Evolutionary conservation across 2,888 invertebrate genomes (phyloP).

Genomic region (Antheraea assamensis): DNA sequence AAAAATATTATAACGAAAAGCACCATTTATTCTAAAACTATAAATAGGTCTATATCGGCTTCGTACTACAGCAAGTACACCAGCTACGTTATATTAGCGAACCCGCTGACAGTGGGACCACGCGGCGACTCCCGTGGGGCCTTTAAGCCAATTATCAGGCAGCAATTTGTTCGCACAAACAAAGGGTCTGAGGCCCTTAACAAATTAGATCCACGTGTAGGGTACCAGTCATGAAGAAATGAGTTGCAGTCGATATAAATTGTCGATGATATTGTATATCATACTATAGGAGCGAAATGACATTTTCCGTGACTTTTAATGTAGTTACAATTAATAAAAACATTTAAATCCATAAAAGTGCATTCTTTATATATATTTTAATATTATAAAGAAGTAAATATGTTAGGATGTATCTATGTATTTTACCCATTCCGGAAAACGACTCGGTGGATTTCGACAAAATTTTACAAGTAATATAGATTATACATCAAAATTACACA

Average conservation of each 20-base stretch:
- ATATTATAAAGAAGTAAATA: too few species aligned
- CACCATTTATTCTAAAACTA: background rate
- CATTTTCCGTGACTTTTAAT: background rate
- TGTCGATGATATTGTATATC: constrained; percentile 21
- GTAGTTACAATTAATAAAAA: background rate
- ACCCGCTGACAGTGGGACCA: constrained; percentile 48
- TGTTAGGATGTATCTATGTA: too few species aligned
- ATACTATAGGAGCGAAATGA: background rate
- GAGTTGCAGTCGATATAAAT: constrained; percentile 29
- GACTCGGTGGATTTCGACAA: too few species aligned
- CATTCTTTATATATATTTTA: too few species aligned
- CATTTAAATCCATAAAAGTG: too few species aligned
- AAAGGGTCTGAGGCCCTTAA: constrained; percentile 69
- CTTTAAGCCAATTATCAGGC: constrained; percentile 77
- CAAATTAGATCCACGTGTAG: constrained; percentile 74
- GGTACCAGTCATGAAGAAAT: constrained; percentile 31
- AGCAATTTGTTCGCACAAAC: constrained; percentile 79
- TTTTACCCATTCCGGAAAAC: too few species aligned
- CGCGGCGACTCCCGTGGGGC: constrained; percentile 45
- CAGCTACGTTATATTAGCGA: background rate
- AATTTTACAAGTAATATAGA: too few species aligned
- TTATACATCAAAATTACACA: too few species aligned
- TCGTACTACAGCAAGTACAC: background rate
- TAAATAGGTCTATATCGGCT: background rate
- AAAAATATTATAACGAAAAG: too few species aligned